Evolutionary conservation across 2,113 vertebrate species (phyloP).

Genomic region (Desmodus rotundus): DNA sequence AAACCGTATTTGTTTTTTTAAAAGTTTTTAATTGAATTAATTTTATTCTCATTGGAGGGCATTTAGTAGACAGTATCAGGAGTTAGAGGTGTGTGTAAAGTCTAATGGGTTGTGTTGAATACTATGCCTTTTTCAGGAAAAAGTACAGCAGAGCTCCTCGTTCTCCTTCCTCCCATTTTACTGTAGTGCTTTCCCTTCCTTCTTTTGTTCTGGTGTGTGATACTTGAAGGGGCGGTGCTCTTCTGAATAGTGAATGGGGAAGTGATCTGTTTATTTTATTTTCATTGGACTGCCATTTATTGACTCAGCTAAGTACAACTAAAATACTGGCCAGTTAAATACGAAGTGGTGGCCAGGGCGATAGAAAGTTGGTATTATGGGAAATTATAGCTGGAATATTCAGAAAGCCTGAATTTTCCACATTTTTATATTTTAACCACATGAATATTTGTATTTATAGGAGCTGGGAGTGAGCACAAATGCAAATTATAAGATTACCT

Average conservation of each 20-base stretch:
- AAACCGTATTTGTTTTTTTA: conserved; percentile 26
- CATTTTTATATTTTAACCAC: not conserved
- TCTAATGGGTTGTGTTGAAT: not conserved
- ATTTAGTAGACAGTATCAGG: not conserved
- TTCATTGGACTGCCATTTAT: not conserved
- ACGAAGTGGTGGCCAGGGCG: not conserved
- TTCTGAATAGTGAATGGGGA: not conserved
- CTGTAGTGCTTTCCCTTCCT: not conserved
- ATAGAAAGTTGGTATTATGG: not conserved
- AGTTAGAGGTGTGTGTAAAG: not conserved
- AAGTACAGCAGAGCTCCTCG: not conserved
- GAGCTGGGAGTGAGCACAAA: conserved; percentile 97
- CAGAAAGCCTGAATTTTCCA: not conserved
- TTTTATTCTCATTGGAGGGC: not conserved
- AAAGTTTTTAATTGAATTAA: not conserved
- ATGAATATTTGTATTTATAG: conserved; percentile 78
- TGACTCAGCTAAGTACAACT: not conserved
- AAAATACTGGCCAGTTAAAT: not conserved
- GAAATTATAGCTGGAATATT: not conserved
- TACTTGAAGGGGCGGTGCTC: not conserved
- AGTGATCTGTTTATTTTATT: not conserved
- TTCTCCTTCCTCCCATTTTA: not conserved
- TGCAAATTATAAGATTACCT: conserved; percentile 97
- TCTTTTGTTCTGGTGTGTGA: not conserved
- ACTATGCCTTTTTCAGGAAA: not conserved